These are phyloP conservation scores for Condylostylus longicornis DNA, from an alignment of 1,140 invertebrate species.

Conservation along the genomic window DNA sequence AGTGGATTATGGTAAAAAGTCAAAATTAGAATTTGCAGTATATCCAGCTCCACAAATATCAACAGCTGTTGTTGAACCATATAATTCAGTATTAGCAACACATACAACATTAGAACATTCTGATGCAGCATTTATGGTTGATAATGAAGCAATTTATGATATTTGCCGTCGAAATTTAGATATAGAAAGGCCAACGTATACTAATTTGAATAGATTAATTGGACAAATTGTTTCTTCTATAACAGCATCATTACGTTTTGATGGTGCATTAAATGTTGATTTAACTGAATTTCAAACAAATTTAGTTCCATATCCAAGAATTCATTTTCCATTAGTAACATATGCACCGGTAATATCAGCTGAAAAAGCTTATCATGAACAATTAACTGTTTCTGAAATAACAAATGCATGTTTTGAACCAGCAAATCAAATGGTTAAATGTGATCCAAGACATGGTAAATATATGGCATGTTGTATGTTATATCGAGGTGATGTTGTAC, in stretches of 20 bases:
- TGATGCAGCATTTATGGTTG: too few species aligned
- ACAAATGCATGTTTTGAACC: conserved; percentile 48
- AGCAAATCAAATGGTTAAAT: conserved; percentile 54
- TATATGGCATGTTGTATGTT: conserved; percentile 62
- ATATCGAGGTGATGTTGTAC: conserved; percentile 46
- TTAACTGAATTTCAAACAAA: conserved; percentile 67
- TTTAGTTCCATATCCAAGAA: conserved; percentile 52
- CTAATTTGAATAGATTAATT: conserved; percentile 47
- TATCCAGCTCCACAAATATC: too few species aligned
- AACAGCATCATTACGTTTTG: conserved; percentile 60
- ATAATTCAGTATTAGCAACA: too few species aligned
- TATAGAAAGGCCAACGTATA: conserved; percentile 47
- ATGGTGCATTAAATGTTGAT: conserved; percentile 63
- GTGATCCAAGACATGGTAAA: conserved; percentile 47
- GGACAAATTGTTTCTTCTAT: conserved; percentile 66
- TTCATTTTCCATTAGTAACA: conserved; percentile 54
- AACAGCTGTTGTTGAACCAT: too few species aligned
- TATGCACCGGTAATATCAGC: conserved; percentile 48
- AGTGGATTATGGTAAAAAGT: too few species aligned
- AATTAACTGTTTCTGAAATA: conserved; percentile 51
- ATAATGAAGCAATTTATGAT: too few species aligned
- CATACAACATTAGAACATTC: too few species aligned
- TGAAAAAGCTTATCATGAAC: conserved; percentile 48
- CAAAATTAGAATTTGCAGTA: too few species aligned
- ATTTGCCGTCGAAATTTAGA: too few species aligned